Percentiles rank a stretch among this genome's conserved stretches.
Evolutionary conservation across 2,888 invertebrate genomes (phyloP).

Genomic region (Rhingia campestris): DNA sequence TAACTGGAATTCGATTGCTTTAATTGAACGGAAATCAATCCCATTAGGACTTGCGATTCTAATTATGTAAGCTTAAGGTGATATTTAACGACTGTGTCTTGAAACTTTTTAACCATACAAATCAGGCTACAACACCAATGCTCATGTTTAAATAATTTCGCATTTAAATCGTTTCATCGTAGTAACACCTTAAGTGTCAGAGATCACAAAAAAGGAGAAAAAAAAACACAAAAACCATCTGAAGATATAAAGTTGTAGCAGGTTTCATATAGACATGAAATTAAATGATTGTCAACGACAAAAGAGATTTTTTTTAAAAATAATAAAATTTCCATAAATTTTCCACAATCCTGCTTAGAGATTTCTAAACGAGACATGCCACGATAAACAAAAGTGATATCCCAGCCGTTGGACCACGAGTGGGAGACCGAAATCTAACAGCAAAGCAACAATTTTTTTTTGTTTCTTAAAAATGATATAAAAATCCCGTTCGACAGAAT

Average conservation of each 20-base stretch:
- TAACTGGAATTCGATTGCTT: no score
- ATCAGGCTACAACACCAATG: no score
- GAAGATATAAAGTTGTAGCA: background rate
- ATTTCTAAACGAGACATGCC: conserved; percentile 2
- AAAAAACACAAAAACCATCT: background rate
- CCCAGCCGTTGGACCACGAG: background rate
- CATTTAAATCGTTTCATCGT: no score
- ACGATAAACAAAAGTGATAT: conserved; percentile 19
- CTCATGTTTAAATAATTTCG: no score
- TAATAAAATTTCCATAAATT: conserved; percentile 37
- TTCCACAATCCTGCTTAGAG: conserved; percentile 32
- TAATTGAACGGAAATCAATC: no score
- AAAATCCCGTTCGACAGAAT: conserved; percentile 21
- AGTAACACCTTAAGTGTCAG: no score
- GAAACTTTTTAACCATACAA: no score
- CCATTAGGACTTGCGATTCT: no score
- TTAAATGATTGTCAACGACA: conserved; percentile 17
- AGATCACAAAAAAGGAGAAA: background rate
- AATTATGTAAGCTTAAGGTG: no score
- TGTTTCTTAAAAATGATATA: conserved; percentile 19
- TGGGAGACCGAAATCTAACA: conserved; percentile 20
- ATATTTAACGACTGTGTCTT: no score
- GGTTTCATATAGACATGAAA: conserved; percentile 1
- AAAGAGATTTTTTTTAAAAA: conserved; percentile 8
- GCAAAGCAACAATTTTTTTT: conserved; percentile 10